These are phyloP conservation scores for Peromyscus aztecus DNA, from an alignment of 2,797 vertebrate species.

Conservation along the genomic window DNA sequence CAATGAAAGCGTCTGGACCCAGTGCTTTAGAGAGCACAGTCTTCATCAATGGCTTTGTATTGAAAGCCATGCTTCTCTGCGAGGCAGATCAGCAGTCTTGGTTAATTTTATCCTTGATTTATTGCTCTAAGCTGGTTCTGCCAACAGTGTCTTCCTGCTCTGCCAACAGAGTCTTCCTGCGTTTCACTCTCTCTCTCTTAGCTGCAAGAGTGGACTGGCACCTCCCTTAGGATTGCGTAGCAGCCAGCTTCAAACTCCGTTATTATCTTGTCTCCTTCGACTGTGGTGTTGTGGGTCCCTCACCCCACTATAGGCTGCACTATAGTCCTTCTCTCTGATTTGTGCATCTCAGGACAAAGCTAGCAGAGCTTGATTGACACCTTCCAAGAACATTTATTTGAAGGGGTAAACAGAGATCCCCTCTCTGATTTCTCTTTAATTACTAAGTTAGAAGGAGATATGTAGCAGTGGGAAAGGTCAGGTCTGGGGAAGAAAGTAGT, in stretches of 20 bases:
- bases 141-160: not conserved
- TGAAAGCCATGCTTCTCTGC: constrained; percentile 16
- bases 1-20: not conserved
- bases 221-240: not conserved
- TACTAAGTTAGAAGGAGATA: constrained; percentile 53
- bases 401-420: not conserved
- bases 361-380: constrained; percentile 15
- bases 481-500: not conserved
- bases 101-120: constrained; percentile 59
- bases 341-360: constrained; percentile 55
- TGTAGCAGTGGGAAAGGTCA: not conserved
- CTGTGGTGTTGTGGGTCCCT: not conserved
- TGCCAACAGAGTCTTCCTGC: not conserved
- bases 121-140: not conserved
- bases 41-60: not conserved
- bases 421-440: constrained; percentile 52
- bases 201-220: constrained; percentile 9
- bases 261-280: not conserved
- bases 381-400: constrained; percentile 54
- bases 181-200: constrained; percentile 39
- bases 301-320: not conserved
- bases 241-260: constrained; percentile 20
- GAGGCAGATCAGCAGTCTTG: not conserved
- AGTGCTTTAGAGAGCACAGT: not conserved
- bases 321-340: constrained; percentile 29